Conservation (phyloP, 1,140 invertebrate species). For the Pantala flavescens region DNA sequence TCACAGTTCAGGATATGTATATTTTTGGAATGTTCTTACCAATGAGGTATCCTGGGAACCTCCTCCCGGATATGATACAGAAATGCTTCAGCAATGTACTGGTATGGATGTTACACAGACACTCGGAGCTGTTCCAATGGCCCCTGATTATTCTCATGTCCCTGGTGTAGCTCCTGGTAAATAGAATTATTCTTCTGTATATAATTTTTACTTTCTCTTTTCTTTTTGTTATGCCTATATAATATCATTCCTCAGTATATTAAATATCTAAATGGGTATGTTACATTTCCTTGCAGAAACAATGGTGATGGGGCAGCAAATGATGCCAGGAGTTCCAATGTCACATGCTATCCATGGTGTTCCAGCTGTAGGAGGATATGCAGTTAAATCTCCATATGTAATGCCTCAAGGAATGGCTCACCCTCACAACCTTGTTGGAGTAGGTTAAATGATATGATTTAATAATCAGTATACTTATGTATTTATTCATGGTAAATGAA, state of each 20-base stretch:
- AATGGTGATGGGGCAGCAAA: neutral
- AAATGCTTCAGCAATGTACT: neutral
- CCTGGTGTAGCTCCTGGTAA: neutral
- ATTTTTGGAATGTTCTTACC: constrained; percentile 61
- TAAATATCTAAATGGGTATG: neutral
- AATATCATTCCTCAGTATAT: no score
- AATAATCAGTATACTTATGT: no score
- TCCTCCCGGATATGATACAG: constrained; percentile 40
- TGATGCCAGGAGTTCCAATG: neutral
- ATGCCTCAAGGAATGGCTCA: neutral
- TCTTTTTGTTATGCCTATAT: no score
- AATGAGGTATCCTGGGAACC: constrained; percentile 65
- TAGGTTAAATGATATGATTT: neutral
- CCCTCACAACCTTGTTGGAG: neutral
- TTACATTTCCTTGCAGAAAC: neutral
- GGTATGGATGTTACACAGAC: neutral
- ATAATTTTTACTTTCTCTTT: no score
- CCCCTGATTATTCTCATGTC: neutral
- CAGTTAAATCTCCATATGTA: neutral
- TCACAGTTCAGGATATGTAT: constrained; percentile 53
- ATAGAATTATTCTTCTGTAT: no score
- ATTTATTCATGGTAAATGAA: no score
- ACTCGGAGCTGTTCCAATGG: neutral
- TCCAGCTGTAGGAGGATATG: neutral
- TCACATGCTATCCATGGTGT: neutral